Conservation (phyloP, 2,888 invertebrate genomes). For the Hypolimnas misippus region DNA sequence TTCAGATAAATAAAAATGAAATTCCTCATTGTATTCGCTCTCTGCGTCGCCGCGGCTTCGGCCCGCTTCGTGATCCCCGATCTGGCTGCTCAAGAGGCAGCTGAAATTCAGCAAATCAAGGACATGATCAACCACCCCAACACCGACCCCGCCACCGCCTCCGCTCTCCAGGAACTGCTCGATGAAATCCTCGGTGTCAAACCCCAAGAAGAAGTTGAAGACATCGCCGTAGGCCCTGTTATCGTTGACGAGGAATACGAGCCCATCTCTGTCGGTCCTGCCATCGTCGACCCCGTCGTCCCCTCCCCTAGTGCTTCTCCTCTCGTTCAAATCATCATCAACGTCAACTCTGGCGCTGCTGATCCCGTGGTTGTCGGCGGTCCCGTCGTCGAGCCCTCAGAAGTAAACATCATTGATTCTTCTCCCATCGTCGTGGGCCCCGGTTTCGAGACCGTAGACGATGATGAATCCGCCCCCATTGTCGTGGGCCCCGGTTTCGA, state of each 20-base stretch:
- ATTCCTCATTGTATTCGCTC: conserved; percentile 54
- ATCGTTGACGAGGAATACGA: conserved; percentile 35
- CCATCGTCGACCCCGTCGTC: conserved; percentile 34
- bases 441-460: background rate
- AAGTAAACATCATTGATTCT: conserved; percentile 12
- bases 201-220: background rate
- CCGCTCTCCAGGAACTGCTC: conserved; percentile 48
- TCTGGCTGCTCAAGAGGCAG: conserved; percentile 26
- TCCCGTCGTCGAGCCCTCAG: conserved; percentile 26
- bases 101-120: conserved; percentile 46
- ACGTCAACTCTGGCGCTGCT: conserved; percentile 37
- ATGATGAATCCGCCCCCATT: background rate
- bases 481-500: too few relatives aligned
- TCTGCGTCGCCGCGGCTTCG: conserved; percentile 50
- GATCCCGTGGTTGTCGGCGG: conserved; percentile 3
- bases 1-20: conserved; percentile 15
- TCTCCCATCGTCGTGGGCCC: conserved; percentile 9
- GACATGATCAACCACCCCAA: conserved; percentile 52
- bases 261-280: conserved; percentile 45
- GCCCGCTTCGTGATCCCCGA: conserved; percentile 42
- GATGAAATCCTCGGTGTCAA: conserved; percentile 42
- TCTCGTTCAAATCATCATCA: conserved; percentile 49
- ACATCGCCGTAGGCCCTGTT: conserved; percentile 33
- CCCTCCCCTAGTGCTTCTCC: conserved; percentile 38
- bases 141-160: conserved; percentile 52